These are phyloP conservation scores for Drosophila mimetica DNA, from an alignment of 2,888 invertebrate species.

Conservation along the genomic window DNA sequence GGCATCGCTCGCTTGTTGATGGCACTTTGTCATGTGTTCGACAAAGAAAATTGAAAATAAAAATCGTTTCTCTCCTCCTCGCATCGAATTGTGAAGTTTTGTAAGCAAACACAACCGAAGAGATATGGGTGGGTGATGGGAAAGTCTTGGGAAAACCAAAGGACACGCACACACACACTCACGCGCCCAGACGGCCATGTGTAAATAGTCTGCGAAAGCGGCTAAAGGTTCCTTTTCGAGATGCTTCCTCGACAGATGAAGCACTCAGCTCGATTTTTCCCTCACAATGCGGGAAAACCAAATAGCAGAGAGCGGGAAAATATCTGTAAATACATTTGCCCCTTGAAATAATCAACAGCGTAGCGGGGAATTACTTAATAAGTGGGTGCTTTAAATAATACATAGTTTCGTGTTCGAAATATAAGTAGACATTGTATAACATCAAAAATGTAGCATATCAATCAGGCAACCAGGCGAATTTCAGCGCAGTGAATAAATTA, in stretches of 20 bases:
- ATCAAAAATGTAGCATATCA: background rate
- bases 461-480: background rate
- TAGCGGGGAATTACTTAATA: background rate
- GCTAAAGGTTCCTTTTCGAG: constrained; percentile 38
- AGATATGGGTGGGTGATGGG: background rate
- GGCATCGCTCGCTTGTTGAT: constrained; percentile 55
- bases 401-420: background rate
- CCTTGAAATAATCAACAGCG: background rate
- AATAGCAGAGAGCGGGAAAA: constrained; percentile 14
- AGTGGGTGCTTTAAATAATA: background rate
- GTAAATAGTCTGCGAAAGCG: constrained; percentile 47
- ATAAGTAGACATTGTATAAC: background rate
- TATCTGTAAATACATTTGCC: background rate
- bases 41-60: constrained; percentile 75
- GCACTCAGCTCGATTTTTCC: constrained; percentile 36
- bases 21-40: constrained; percentile 76
- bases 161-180: constrained; percentile 26
- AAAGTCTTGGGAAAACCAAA: constrained; percentile 29
- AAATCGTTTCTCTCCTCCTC: constrained; percentile 54
- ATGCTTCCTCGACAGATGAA: constrained; percentile 13
- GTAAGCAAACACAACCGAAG: constrained; percentile 34
- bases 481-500: no score
- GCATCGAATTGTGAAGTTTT: constrained; percentile 68
- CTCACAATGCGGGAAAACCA: constrained; percentile 23
- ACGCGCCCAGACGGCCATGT: constrained; percentile 17